Conservation (phyloP, 30 jellyfish, hydroid and myxozoan species). For the Haliclystus octoradiatus region DNA sequence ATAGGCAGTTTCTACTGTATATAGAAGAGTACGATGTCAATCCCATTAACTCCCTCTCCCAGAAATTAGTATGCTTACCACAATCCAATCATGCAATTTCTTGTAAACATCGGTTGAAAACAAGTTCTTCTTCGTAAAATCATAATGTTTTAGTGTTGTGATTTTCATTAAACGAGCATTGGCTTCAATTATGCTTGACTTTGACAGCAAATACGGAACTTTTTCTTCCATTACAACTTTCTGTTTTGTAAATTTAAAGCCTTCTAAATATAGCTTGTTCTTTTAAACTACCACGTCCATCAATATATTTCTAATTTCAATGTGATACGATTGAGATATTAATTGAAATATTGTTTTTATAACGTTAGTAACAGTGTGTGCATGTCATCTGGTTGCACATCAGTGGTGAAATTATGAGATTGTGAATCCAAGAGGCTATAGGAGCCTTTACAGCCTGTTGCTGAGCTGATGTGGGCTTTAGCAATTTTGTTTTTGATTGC, state of each 20-base stretch:
- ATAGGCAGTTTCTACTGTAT: no score
- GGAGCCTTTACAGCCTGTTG: neutral
- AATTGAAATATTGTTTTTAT: no score
- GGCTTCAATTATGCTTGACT: neutral
- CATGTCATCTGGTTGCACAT: slow-evolving; percentile 1
- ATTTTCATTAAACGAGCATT: neutral
- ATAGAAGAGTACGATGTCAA: no score
- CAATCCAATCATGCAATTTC: neutral
- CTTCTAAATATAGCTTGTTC: neutral
- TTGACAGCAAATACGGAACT: neutral
- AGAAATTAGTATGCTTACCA: neutral
- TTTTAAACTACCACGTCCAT: neutral
- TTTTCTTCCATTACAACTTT: no score
- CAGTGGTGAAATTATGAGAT: neutral
- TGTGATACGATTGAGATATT: neutral
- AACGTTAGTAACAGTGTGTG: neutral
- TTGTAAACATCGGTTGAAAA: neutral
- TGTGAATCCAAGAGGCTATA: neutral
- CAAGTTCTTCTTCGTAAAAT: neutral
- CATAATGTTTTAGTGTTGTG: neutral
- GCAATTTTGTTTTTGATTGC: no score
- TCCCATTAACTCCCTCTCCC: no score
- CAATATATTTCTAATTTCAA: neutral
- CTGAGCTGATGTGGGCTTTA: no score
- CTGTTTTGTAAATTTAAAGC: no score